Percentiles rank a stretch among this genome's conserved stretches.
phyloP scores from a whole-genome alignment of 2,797 vertebrate species.

The Monodelphis domestica region DNA sequence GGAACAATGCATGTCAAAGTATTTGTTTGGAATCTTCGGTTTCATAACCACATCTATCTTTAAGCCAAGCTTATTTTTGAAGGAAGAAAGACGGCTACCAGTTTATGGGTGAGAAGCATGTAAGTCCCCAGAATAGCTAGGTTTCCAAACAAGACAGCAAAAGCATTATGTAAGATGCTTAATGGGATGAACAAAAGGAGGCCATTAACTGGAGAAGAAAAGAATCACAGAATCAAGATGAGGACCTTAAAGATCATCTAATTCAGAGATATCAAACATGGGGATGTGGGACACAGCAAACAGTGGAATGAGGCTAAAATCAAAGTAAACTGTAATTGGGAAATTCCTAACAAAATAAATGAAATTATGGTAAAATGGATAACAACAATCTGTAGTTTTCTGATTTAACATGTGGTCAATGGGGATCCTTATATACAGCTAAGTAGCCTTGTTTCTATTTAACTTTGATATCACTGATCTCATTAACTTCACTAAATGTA shows the following conservation, averaged over 20 bases:
- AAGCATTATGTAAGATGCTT: neutral
- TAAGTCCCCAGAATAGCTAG: neutral
- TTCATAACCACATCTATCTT: slow-evolving; percentile 35
- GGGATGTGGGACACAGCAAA: neutral
- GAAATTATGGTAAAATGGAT: neutral
- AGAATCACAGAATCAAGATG: neutral
- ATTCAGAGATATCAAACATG: neutral
- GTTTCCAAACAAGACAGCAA: neutral
- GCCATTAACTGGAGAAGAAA: neutral
- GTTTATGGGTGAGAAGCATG: neutral
- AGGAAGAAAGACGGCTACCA: neutral
- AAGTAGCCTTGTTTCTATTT: neutral
- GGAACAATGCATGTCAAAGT: neutral
- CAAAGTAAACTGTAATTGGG: neutral
- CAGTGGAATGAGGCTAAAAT: neutral
- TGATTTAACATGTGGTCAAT: neutral
- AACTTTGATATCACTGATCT: neutral
- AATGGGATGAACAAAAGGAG: neutral
- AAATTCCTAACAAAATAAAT: neutral
- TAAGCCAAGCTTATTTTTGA: neutral
- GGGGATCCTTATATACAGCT: neutral
- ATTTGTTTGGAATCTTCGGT: neutral
- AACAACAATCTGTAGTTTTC: neutral
- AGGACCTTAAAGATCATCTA: neutral
- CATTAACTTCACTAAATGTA: neutral